Conservation (phyloP, 1,140 invertebrate species). For the Arctopsyche grandis region DNA sequence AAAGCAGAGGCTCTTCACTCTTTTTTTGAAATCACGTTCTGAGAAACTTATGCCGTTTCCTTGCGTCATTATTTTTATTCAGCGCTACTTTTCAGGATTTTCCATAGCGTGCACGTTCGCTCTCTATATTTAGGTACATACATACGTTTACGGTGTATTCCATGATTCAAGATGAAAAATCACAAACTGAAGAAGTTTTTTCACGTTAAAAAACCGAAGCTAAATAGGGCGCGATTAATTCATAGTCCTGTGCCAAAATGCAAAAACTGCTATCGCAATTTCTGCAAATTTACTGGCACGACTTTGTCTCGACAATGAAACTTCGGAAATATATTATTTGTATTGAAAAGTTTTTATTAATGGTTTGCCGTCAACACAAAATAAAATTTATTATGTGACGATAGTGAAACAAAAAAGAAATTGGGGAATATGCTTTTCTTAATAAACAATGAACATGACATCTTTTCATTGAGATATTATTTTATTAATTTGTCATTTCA, state of each 20-base stretch:
- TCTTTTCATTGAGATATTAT: too few species aligned
- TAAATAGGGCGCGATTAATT: slow-evolving; percentile 22
- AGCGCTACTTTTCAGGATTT: background rate
- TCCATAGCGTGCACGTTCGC: background rate
- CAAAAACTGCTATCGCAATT: slow-evolving; percentile 19
- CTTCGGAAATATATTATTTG: slow-evolving; percentile 26
- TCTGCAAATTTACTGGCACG: slow-evolving; percentile 16
- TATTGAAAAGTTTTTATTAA: slow-evolving; percentile 31
- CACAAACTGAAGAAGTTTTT: background rate
- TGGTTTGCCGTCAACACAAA: background rate
- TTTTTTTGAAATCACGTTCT: background rate
- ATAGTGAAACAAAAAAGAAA: background rate
- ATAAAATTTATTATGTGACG: background rate
- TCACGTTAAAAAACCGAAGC: background rate
- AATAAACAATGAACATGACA: too few species aligned
- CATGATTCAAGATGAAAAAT: background rate
- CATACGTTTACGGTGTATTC: background rate
- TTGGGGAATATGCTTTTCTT: too few species aligned
- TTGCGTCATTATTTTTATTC: slow-evolving; percentile 12
- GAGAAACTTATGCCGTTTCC: background rate
- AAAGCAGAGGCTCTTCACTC: background rate
- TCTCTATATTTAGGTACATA: too few species aligned
- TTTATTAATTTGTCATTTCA: too few species aligned
- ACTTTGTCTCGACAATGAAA: slow-evolving; percentile 18
- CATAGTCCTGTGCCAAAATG: background rate